Evolutionary conservation across 2,113 vertebrate genomes (phyloP).

Genomic region (Regulus satrapa): DNA sequence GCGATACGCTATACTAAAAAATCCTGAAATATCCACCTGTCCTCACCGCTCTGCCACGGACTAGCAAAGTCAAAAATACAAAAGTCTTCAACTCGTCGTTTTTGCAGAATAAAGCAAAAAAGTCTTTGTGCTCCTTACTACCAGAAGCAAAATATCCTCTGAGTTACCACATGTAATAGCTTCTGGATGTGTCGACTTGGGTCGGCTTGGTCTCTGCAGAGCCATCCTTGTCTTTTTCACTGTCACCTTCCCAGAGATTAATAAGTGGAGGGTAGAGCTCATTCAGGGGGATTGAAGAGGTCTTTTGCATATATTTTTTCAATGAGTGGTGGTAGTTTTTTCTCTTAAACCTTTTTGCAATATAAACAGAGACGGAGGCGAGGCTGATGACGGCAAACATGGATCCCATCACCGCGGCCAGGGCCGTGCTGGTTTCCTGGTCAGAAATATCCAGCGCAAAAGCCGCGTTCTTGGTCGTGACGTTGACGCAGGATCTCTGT

Average conservation of each 20-base stretch:
- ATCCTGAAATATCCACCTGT: conserved; percentile 74
- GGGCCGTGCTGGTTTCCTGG: conserved; percentile 87
- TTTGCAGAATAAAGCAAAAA: conserved; percentile 89
- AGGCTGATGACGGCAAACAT: conserved; percentile 90
- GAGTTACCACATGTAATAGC: conserved; percentile 99
- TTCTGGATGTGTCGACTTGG: conserved; percentile 97
- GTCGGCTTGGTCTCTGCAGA: conserved; percentile 86
- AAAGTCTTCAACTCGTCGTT: conserved; percentile 78
- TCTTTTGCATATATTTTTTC: conserved; percentile 99
- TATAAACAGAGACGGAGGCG: conserved; percentile 82
- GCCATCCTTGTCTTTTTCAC: conserved; percentile 93
- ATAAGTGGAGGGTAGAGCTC: conserved; percentile 98
- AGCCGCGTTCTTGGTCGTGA: conserved; percentile 88
- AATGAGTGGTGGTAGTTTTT: conserved; percentile 97
- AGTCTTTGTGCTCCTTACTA: conserved; percentile 84
- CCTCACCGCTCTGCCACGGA: conserved; percentile 73
- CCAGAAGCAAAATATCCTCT: conserved; percentile 77
- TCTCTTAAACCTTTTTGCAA: conserved; percentile 90
- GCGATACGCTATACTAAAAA: conserved; percentile 85
- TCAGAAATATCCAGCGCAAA: conserved; percentile 86
- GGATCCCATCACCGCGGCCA: conserved; percentile 90
- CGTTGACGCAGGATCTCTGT: conserved; percentile 92
- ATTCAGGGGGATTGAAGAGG: conserved; percentile 94
- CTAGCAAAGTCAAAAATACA: conserved; percentile 86
- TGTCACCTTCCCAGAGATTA: conserved; percentile 96